These are phyloP conservation scores for Eupithecia subumbrata DNA, from an alignment of 2,888 invertebrate species.

Conservation along the genomic window DNA sequence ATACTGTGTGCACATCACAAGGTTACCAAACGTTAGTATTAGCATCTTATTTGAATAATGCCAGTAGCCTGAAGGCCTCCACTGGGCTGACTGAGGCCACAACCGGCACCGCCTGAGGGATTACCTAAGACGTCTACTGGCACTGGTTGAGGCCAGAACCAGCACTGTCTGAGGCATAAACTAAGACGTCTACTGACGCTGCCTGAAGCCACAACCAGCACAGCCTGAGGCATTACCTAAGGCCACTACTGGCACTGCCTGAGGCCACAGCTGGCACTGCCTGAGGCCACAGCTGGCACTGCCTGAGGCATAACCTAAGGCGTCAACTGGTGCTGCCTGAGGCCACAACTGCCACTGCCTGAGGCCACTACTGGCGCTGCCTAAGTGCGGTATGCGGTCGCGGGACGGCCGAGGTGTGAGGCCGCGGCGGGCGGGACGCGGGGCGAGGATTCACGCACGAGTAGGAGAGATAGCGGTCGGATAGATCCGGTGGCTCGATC, in stretches of 20 bases:
- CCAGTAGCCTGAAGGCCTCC: neutral
- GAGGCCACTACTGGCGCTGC: constrained; percentile 57
- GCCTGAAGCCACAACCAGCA: neutral
- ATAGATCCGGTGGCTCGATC: constrained; percentile 74
- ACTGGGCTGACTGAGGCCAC: neutral
- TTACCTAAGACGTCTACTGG: constrained; percentile 47
- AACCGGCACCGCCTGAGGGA: neutral
- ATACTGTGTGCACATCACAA: constrained; percentile 4
- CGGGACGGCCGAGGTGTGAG: constrained; percentile 75
- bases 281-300: neutral
- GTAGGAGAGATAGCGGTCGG: constrained; percentile 71
- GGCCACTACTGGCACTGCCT: neutral
- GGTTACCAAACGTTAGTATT: neutral
- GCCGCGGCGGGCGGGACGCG: constrained; percentile 58
- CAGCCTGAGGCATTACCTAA: neutral
- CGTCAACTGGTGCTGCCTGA: neutral
- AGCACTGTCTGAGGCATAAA: neutral
- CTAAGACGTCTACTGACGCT: neutral
- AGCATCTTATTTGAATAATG: neutral
- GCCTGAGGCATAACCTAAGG: neutral
- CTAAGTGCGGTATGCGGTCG: constrained; percentile 77
- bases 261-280: neutral
- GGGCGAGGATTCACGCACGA: constrained; percentile 51
- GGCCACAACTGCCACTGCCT: neutral
- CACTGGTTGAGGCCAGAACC: constrained; percentile 54